Conservation (phyloP, 2,797 vertebrate genomes). For the Pyrocephalus nanus region DNA sequence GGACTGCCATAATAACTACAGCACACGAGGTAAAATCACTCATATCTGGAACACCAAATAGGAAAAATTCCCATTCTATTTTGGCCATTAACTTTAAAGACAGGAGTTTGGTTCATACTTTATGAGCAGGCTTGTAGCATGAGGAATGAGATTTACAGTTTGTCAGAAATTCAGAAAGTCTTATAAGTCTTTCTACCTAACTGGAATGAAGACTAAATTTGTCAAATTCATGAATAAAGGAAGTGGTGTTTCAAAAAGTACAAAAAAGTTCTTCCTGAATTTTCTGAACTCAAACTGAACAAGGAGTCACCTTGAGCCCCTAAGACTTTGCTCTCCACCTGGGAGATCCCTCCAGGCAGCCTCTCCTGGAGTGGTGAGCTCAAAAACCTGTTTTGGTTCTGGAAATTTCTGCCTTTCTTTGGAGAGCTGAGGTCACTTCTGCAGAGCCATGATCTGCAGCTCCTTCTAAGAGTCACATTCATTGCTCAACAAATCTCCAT, state of each 20-base stretch:
- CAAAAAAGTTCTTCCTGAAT: background rate
- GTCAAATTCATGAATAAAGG: background rate
- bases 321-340: background rate
- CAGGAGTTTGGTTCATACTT: background rate
- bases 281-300: background rate
- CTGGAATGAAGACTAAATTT: background rate
- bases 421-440: background rate
- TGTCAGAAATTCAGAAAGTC: background rate
- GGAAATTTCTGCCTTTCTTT: background rate
- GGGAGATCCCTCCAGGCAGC: background rate
- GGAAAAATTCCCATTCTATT: background rate
- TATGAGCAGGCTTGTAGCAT: background rate
- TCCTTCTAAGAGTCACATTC: background rate
- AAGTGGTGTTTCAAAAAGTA: background rate
- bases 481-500: background rate
- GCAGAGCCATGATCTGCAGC: background rate
- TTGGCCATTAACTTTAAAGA: background rate
- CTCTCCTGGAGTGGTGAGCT: background rate
- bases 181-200: background rate
- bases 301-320: background rate
- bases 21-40: background rate
- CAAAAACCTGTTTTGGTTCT: background rate
- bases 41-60: background rate
- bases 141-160: background rate
- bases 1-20: background rate